Conservation (phyloP, 2,113 vertebrate genomes). For the Genyomyrus donnyi region DNA sequence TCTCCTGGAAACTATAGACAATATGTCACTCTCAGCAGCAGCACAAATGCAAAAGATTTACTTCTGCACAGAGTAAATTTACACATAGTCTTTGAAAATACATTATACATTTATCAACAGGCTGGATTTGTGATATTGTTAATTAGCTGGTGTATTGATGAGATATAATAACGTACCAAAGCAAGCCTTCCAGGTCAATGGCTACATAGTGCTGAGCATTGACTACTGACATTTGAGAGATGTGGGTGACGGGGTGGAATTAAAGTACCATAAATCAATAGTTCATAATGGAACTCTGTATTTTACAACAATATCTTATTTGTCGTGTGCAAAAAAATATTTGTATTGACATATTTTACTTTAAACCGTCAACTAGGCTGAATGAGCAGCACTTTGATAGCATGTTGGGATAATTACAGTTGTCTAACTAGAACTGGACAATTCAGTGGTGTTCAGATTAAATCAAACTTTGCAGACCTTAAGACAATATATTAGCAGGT, state of each 20-base stretch:
- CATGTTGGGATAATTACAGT: background rate
- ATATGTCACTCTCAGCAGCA: background rate
- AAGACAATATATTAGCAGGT: background rate
- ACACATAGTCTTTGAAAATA: slow-evolving; percentile 31
- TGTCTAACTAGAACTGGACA: background rate
- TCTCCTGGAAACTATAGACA: slow-evolving; percentile 21
- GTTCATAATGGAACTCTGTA: slow-evolving; percentile 25
- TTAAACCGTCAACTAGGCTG: background rate
- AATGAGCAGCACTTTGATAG: background rate
- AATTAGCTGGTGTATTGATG: slow-evolving; percentile 55
- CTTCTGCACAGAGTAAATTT: slow-evolving; percentile 31
- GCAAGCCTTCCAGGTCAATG: slow-evolving; percentile 61
- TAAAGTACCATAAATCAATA: slow-evolving; percentile 50
- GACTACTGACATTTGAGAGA: slow-evolving; percentile 42
- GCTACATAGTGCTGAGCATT: slow-evolving; percentile 42
- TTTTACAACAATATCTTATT: slow-evolving; percentile 21
- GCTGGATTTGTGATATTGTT: slow-evolving; percentile 35
- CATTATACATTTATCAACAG: slow-evolving; percentile 37
- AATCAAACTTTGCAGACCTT: background rate
- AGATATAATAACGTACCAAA: slow-evolving; percentile 31
- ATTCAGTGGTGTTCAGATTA: background rate
- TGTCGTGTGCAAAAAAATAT: background rate
- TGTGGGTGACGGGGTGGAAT: slow-evolving; percentile 39
- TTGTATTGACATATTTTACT: background rate
- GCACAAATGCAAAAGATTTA: slow-evolving; percentile 32